phyloP scores from a whole-genome alignment of 2,888 invertebrate genomes.

The Balanococcus diminutus region DNA sequence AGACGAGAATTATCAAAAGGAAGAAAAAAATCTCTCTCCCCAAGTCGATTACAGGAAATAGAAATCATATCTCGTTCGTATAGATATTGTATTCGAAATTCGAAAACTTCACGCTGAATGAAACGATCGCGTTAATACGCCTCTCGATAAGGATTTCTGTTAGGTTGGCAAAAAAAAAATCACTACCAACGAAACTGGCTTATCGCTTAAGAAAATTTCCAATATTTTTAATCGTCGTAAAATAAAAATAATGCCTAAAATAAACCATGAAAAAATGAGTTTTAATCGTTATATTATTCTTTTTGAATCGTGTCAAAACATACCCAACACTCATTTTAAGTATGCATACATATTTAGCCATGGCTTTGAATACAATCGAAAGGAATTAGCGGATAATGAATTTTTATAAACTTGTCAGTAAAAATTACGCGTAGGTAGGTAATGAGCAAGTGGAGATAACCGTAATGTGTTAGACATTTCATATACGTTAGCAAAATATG shows the following conservation, averaged over 20 bases:
- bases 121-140: no score
- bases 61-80: background rate
- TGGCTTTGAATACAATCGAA: background rate
- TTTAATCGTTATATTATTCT: background rate
- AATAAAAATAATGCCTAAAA: background rate
- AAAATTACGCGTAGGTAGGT: background rate
- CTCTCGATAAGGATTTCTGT: no score
- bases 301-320: background rate
- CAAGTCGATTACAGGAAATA: background rate
- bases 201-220: no score
- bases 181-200: background rate
- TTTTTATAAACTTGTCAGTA: background rate
- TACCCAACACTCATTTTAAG: background rate
- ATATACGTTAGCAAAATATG: background rate
- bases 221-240: background rate
- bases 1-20: background rate
- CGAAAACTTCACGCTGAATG: background rate
- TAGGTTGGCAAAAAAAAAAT: background rate
- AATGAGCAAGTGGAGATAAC: no score
- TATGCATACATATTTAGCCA: no score
- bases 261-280: no score
- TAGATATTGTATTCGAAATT: no score
- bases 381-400: slow-evolving; percentile 7
- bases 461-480: no score
- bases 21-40: background rate